Percentiles rank a stretch among this genome's conserved stretches.
phyloP scores from a whole-genome alignment of 1,140 invertebrate species.

The Drosophila ficusphila region DNA sequence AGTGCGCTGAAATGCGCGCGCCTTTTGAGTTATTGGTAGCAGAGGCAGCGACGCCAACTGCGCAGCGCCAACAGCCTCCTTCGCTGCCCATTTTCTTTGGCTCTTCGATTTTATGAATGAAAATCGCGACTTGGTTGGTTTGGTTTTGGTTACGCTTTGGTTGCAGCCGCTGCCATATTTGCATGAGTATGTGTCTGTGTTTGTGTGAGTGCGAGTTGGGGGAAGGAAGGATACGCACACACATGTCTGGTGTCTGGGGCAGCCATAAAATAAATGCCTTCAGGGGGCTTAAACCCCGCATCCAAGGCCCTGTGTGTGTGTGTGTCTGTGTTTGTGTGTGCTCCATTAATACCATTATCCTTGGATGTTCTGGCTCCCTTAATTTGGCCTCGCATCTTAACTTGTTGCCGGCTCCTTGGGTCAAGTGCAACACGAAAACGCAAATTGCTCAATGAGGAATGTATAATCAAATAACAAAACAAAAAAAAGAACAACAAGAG shows the following conservation, averaged over 20 bases:
- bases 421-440: constrained; percentile 63
- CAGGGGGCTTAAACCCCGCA: constrained; percentile 39
- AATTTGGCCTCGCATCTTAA: constrained; percentile 62
- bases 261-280: constrained; percentile 69
- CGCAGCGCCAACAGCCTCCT: constrained; percentile 31
- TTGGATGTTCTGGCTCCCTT: constrained; percentile 50
- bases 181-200: constrained; percentile 56
- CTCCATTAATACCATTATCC: constrained; percentile 62
- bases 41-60: constrained; percentile 13
- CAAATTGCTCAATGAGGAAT: constrained; percentile 59
- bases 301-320: background rate
- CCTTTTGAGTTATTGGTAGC: constrained; percentile 78
- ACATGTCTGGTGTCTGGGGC: constrained; percentile 40
- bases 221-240: constrained; percentile 31
- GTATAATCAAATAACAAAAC: constrained; percentile 63
- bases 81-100: constrained; percentile 66
- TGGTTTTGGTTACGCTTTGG: constrained; percentile 52
- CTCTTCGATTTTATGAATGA: constrained; percentile 79
- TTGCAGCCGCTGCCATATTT: constrained; percentile 57
- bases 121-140: constrained; percentile 68
- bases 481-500: constrained; percentile 16
- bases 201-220: constrained; percentile 14
- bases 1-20: constrained; percentile 67
- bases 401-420: constrained; percentile 66
- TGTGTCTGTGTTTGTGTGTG: constrained; percentile 5